These are phyloP conservation scores for Pollenia angustigena DNA, from an alignment of 2,888 invertebrate genomes.

Conservation along the genomic window DNA sequence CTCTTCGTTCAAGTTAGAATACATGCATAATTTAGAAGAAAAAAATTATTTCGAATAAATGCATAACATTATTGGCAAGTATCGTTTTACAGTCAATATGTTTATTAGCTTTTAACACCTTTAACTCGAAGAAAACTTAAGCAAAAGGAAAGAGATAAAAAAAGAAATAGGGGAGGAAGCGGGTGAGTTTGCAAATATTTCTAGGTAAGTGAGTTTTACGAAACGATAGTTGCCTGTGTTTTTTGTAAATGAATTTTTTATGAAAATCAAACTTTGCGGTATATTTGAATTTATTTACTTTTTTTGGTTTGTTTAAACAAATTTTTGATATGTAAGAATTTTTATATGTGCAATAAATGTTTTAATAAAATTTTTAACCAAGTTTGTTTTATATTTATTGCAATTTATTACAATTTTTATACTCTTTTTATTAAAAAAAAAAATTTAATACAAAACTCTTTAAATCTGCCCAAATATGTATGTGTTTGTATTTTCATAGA, in stretches of 20 bases:
- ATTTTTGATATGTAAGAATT: no score
- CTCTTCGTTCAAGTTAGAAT: background rate
- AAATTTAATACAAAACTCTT: no score
- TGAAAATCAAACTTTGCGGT: background rate
- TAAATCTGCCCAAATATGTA: no score
- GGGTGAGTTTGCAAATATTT: no score
- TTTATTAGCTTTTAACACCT: slow-evolving; percentile 23
- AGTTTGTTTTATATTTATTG: no score
- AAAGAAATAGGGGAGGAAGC: no score
- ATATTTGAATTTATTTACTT: background rate
- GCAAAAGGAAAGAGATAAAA: background rate
- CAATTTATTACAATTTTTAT: no score
- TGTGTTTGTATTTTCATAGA: no score
- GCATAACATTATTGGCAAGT: slow-evolving; percentile 10
- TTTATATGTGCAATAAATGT: background rate
- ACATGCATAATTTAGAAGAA: background rate
- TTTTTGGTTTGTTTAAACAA: background rate
- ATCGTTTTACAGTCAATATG: background rate
- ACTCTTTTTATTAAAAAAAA: no score
- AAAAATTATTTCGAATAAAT: slow-evolving; percentile 2
- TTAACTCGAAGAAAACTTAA: background rate
- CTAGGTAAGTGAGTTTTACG: no score
- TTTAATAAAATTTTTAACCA: no score
- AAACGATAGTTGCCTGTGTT: background rate
- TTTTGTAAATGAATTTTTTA: background rate